Conservation (phyloP, 2,888 invertebrate species). For the Branchipolynoe longqiensis region DNA sequence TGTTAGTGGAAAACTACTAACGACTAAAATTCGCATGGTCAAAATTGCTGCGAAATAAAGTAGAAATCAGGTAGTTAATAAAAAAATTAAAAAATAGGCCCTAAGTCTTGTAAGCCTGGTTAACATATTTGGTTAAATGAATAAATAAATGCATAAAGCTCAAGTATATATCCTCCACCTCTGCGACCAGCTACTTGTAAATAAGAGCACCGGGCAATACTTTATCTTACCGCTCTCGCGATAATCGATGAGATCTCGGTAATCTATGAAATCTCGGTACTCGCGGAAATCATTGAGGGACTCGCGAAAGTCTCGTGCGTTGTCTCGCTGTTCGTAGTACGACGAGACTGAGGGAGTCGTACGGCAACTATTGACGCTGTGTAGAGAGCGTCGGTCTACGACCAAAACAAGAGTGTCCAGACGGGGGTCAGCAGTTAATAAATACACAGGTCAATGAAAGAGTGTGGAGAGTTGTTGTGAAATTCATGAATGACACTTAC, state of each 20-base stretch:
- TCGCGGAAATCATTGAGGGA: background rate
- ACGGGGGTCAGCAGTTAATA: too few relatives aligned
- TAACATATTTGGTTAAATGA: background rate
- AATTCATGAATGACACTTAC: background rate
- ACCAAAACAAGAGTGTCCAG: too few relatives aligned
- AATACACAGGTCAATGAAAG: background rate
- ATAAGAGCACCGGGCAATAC: too few relatives aligned
- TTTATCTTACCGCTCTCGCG: constrained; percentile 11
- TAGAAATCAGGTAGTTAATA: background rate
- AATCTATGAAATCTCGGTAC: constrained; percentile 13
- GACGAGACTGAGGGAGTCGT: background rate
- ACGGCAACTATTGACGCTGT: background rate
- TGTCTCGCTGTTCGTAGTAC: background rate
- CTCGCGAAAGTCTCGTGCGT: constrained; percentile 1
- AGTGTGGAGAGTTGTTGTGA: background rate
- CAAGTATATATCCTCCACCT: too few relatives aligned
- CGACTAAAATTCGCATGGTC: background rate
- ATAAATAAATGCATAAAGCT: background rate
- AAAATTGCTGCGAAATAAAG: background rate
- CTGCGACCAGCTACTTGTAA: too few relatives aligned
- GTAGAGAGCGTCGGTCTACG: background rate
- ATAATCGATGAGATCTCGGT: constrained; percentile 3
- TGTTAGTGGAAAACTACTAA: too few relatives aligned
- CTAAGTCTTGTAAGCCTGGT: too few relatives aligned
- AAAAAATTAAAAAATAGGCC: background rate